Evolutionary conservation across 2,888 invertebrate species (phyloP), one percentile per base, ranked within the genome.

Genomic region (Epiperipatus broadwayi): DNA sequence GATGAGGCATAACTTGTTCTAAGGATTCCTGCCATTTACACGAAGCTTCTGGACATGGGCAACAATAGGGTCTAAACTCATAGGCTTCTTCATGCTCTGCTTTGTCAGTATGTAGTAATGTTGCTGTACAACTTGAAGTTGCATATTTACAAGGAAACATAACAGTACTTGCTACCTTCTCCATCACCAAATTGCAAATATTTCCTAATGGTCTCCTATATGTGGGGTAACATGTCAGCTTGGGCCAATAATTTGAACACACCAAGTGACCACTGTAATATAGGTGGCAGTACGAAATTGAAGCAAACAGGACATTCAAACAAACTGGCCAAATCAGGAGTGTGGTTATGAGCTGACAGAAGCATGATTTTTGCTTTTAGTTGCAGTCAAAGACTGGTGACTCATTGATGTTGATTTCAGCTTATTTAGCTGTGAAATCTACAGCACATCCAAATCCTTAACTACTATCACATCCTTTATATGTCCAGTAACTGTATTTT

Each of bases 11-110:
- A 10, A 66, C 66, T 43, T 62, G 58, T 30, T 61, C 59, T 35
- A 67, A 48, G 2, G 58, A 56, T 10, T 66, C 66, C 47, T 63
- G 63, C 66, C 66, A 66, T 49, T 66, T 65, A 51, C 66, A 66
- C 2, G 64, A 63, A 1, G 65, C 64, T 4, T 65, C 65, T 2
- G 66, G 65, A 47, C 65, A 66, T 12, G 65, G 65, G 45, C 65
- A 66, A 35, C 56, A 56, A 47, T 66, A 66, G 1, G 65, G 65
- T 43, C 65, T 61, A 48, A 50, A 63, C 51, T 67, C 65, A 50
- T 66, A 66, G 1, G 53, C 52, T 43, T 67, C 65, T 46, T 66
- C 66, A 48, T 66, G 66, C 34, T 63, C 64, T 21, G 57, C 53
- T 50, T 67, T 67, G 29, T 64, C 61, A 39, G 58, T 57, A 47